A percentile compares a stretch with the other conserved stretches of the same genome.
These are phyloP conservation scores for Petroica traversi DNA, from an alignment of 2,113 vertebrate genomes.

Conservation along the genomic window DNA sequence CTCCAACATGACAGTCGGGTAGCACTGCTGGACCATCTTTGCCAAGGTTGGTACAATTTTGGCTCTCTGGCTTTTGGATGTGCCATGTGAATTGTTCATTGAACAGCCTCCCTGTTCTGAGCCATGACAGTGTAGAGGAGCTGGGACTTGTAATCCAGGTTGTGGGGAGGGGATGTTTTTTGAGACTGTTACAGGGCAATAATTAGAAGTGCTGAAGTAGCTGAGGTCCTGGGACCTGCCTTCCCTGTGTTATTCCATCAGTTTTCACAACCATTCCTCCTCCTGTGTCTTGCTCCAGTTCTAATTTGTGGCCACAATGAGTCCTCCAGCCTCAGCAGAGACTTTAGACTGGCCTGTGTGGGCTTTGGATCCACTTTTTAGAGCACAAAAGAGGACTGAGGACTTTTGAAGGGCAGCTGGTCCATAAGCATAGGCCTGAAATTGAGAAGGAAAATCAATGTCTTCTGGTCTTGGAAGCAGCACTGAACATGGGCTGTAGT, in stretches of 20 bases:
- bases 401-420: neutral
- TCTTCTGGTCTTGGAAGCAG: neutral
- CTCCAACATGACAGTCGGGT: fast-evolving
- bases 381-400: neutral
- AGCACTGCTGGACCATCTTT: neutral
- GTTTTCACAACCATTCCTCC: neutral
- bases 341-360: neutral
- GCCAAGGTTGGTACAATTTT: neutral
- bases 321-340: neutral
- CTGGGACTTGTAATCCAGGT: neutral
- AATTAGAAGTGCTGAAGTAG: neutral
- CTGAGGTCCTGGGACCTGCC: neutral
- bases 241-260: neutral
- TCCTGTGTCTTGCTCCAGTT: neutral
- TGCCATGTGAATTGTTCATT: neutral
- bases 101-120: neutral
- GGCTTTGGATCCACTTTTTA: neutral
- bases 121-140: neutral
- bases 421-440: neutral
- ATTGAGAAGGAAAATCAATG: neutral
- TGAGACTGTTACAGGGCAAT: neutral
- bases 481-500: neutral
- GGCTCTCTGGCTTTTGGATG: neutral
- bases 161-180: neutral
- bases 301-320: neutral